Evolutionary conservation across 2,888 invertebrate species (phyloP), one percentile per base, ranked within the genome.

Genomic region (Cephus rjabovi): DNA sequence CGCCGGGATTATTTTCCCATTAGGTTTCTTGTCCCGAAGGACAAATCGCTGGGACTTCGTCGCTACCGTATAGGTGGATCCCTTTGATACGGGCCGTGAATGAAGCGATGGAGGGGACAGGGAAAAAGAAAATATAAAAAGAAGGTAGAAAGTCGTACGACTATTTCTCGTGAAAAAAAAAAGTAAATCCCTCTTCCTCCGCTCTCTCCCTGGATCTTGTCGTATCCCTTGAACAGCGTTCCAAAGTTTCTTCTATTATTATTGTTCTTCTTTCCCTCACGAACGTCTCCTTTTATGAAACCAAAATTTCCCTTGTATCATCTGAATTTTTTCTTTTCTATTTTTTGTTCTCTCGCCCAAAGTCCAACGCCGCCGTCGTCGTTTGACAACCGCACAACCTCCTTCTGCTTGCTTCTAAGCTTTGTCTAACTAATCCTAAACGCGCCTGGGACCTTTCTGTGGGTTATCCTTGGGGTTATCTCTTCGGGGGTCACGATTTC

Each of bases 1-100:
- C 31, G 31, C 56, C 56, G 86, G 89, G 89, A 90, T 90, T 90
- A 90, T 85, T 89, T 89, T 85, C 86, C 88, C 89, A 90, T 90
- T 90, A 89, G 87, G 88, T 86, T 87, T 84, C 81, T 81, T 83
- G 80, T 86, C 85, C 86, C 80, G 77, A 79, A 76, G 84, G 85
- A 89, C 87, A 88, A 89, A 89, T 89, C 86, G 88, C 82, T 79
- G 80, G 77, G 74, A 69, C 31, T 71, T 71, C 31, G 71, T 71
- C 31, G 71, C 56, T 56, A 23, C 40, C 40, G 40, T 15, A 40
- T 40, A 40, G 40, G 40, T 40, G 40, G 40, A 40, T 40, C 40
- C 6, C 40, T 40, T 40, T 40, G 40, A 40, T 56, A 56, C 56
- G 56, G 56, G 23, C 56, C 56, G 56, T 56, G 56, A 56, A 56